Evolutionary conservation across 2,113 vertebrate genomes (phyloP), one percentile per base, ranked within the genome.

Genomic region (Eptesicus fuscus): DNA sequence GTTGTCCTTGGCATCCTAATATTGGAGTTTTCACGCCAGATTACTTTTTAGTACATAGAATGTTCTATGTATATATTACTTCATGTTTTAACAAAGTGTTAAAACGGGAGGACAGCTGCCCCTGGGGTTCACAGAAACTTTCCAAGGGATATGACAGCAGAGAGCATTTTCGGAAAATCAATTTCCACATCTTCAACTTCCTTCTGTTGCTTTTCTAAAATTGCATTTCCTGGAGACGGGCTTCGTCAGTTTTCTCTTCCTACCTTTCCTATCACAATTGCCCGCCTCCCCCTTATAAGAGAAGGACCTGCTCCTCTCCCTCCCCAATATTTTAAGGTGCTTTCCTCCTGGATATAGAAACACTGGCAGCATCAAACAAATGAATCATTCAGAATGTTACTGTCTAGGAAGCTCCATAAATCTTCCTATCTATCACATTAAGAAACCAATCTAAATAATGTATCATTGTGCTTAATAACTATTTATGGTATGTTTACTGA

Each of bases 91-190:
- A 70, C 77, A 35, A 65, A 77, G 93, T 87, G 79, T 74, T 91
- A 63, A 85, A 51, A 69, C 4, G 30, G 32, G 83, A 96, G 83
- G 49, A 74, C 83, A 88, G 78, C 84, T 74, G 78, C 49, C 59
- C 53, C 49, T 30, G 16, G 73, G 78, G 77, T 47, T 92, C 88
- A 37, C 44, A 51, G 88, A 47, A 65, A 95, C 49, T 90, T 93
- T 92, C 77, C 73, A 86, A 63, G 85, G 53, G 71, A 74, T 47
- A 0, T 51, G 84, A 51, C 56, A 82, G 40, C 17, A 42, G 71
- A 61, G 32, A 78, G 61, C 32, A 30, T 70, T 88, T 93, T 94
- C 4, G 92, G 82, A 93, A 96, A 93, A 79, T 88, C 94, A 35
- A 2, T 80, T 74, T 94, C 61, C 73, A 88, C 42, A 14, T 80